phyloP scores from a whole-genome alignment of 1,140 invertebrate genomes.

The Achatina immaculata region DNA sequence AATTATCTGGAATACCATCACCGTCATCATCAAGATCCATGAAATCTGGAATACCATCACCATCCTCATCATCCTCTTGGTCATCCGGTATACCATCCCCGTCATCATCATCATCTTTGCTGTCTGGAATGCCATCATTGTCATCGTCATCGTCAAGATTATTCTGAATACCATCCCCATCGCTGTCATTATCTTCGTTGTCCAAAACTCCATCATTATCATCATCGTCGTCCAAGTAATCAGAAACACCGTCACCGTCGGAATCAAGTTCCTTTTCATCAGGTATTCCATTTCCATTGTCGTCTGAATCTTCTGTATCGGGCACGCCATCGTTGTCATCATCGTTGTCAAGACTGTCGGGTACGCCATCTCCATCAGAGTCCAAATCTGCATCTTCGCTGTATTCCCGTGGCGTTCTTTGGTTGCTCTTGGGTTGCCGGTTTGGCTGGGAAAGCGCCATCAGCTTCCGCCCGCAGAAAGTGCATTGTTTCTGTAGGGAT shows the following conservation, averaged over 20 bases:
- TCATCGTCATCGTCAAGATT: background rate
- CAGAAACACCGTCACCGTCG: conserved; percentile 6
- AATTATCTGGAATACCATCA: conserved; percentile 9
- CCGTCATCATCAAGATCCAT: conserved; percentile 38
- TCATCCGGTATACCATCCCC: conserved; percentile 62
- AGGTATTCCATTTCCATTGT: conserved; percentile 8
- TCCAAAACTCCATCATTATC: background rate
- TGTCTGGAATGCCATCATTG: conserved; percentile 44
- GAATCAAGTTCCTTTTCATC: background rate
- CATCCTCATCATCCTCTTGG: conserved; percentile 55
- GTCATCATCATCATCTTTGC: conserved; percentile 43
- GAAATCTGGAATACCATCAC: conserved; percentile 61
- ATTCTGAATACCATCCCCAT: conserved; percentile 7
- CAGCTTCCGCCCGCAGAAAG: background rate
- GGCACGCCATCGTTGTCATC: conserved; percentile 56
- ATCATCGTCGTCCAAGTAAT: conserved; percentile 8
- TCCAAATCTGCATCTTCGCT: background rate
- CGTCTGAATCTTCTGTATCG: background rate
- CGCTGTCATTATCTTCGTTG: background rate
- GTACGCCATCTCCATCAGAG: conserved; percentile 53
- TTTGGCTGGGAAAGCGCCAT: background rate
- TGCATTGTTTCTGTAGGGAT: background rate
- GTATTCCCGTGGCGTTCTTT: background rate
- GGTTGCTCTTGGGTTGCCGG: background rate
- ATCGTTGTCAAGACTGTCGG: conserved; percentile 58